Evolutionary conservation across 92 coral and sea anemone species (phyloP), one percentile per base, ranked within the genome.

Genomic region (Phenganax stokvisi): DNA sequence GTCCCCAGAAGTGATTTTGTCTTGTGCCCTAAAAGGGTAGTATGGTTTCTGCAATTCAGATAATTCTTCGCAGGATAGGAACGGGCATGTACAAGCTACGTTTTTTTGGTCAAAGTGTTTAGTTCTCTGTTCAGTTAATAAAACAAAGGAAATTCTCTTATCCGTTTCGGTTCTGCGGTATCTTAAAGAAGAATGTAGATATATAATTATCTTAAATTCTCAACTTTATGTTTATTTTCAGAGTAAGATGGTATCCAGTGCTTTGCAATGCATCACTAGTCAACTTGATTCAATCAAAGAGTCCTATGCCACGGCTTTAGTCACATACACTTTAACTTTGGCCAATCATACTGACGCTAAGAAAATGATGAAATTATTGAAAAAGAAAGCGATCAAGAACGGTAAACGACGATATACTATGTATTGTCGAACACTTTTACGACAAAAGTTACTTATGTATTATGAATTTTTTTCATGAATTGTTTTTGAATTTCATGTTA

Each of bases 301-400:
- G 65, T 77, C 97, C 4, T 93, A 93, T 88, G 76, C 93, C 51
- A 80, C 87, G 28, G 92, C 97, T 1, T 57, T 93, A 77, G 84
- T 93, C 16, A 88, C 93, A 3, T 93, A 87, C 88, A 88, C 93
- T 10, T 77, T 89, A 63, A 73, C 89, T 15, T 71, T 93, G 37
- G 97, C 92, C 7, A 68, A 75, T 6, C 89, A 92, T 65, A 84
- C 80, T 30, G 56, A 74, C 29, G 71, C 80, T 28, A 56, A 16
- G 27, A 76, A 76, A n/a, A 54, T 90, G 79, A 57, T 92, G 57
- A 70, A 12, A 9, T 81, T 76, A 16, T 90, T 93, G 25, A 85
- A 84, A 83, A 67, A 84, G 52, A 88, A 87, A 71, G 98, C 98
- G 25, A 82, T 88, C 60, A 20, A 56, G 1, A 84, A 93, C 91